phyloP scores from a whole-genome alignment of 2,888 invertebrate species.

The Myopa testacea region DNA sequence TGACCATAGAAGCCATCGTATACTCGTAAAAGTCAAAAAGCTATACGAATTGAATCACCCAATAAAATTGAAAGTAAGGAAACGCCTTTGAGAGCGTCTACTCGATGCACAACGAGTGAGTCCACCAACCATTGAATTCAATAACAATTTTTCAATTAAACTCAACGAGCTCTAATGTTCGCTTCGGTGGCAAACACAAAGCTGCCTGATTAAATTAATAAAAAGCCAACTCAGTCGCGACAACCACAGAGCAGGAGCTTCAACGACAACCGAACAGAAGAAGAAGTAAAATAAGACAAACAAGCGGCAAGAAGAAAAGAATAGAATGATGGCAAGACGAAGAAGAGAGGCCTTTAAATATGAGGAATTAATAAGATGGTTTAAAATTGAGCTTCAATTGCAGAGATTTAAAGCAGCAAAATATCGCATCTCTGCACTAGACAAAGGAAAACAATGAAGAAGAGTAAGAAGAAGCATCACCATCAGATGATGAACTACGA shows the following conservation, averaged over 20 bases:
- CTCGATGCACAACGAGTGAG: background rate
- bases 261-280: conserved; percentile 1
- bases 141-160: conserved; percentile 35
- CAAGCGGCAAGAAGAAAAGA: background rate
- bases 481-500: background rate
- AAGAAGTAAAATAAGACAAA: background rate
- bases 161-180: conserved; percentile 30
- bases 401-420: background rate
- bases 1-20: too few species aligned
- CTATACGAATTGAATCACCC: background rate
- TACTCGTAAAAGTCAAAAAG: too few species aligned
- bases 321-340: background rate
- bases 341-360: background rate
- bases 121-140: conserved; percentile 2
- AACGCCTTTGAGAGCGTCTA: background rate
- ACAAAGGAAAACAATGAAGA: background rate
- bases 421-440: background rate
- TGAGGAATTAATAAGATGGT: background rate
- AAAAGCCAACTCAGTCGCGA: conserved; percentile 6
- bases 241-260: background rate
- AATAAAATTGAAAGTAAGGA: conserved; percentile 14
- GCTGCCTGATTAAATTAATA: conserved; percentile 32
- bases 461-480: background rate
- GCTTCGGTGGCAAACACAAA: conserved; percentile 1
- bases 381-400: background rate